Conservation (phyloP, 2,113 vertebrate species). For the Oriolus oriolus region DNA sequence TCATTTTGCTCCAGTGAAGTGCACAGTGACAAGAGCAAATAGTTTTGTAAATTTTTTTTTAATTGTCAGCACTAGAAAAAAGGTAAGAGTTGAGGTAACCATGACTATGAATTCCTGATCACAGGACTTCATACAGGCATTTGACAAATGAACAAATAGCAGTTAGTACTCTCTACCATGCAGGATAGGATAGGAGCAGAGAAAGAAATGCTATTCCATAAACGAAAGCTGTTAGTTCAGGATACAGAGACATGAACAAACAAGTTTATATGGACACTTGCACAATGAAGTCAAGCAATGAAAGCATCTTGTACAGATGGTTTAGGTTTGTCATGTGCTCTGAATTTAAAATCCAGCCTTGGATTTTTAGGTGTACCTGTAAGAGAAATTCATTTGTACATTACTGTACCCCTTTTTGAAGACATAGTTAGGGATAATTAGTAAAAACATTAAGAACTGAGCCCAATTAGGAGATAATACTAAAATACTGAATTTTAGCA, state of each 20-base stretch:
- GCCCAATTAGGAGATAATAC: neutral
- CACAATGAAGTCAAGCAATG: neutral
- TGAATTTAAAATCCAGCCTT: neutral
- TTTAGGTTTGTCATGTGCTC: neutral
- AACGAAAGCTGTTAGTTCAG: neutral
- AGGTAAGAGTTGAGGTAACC: neutral
- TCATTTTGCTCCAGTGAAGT: neutral
- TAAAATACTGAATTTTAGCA: neutral
- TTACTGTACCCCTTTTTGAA: neutral
- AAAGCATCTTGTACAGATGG: neutral
- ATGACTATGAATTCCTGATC: neutral
- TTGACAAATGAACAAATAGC: neutral
- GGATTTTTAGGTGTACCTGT: neutral
- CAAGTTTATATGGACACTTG: neutral
- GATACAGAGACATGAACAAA: neutral
- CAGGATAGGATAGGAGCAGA: neutral
- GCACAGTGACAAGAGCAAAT: neutral
- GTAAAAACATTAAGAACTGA: neutral
- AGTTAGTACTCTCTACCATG: neutral
- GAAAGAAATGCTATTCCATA: neutral
- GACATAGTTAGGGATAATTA: neutral
- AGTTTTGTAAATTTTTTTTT: neutral
- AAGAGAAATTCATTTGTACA: neutral
- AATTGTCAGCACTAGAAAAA: neutral
- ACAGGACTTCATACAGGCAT: neutral